phyloP scores from a whole-genome alignment of 2,888 invertebrate species.

The Hesperia comma region DNA sequence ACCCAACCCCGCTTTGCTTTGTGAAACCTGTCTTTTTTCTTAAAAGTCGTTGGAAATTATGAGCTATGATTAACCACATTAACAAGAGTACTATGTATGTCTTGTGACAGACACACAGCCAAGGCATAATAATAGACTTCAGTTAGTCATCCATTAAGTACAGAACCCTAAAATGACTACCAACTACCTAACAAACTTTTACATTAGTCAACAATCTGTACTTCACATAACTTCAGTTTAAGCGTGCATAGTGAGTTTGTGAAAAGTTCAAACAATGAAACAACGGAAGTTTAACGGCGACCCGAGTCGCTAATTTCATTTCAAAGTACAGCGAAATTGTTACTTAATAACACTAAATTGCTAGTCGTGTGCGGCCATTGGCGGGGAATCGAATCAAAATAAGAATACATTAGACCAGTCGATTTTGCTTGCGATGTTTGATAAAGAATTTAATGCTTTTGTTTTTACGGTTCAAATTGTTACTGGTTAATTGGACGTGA shows the following conservation, averaged over 20 bases:
- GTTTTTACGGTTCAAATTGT: conserved; percentile 8
- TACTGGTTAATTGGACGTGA: not conserved
- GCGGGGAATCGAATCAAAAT: conserved; percentile 17
- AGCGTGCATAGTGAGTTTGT: not conserved
- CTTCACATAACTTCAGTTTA: not conserved
- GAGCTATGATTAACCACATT: too few relatives aligned
- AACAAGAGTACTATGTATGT: too few relatives aligned
- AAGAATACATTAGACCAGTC: not conserved
- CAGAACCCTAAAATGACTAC: too few relatives aligned
- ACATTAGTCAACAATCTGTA: too few relatives aligned
- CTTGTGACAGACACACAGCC: too few relatives aligned
- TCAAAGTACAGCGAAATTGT: conserved; percentile 19
- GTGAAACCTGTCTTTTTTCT: too few relatives aligned
- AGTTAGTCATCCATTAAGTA: too few relatives aligned
- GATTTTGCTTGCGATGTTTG: conserved; percentile 1
- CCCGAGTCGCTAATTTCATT: conserved; percentile 8
- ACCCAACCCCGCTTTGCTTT: too few relatives aligned
- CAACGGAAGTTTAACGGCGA: conserved; percentile 4
- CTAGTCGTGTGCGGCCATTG: not conserved
- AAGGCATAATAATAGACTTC: too few relatives aligned
- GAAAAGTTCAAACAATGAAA: conserved; percentile 14
- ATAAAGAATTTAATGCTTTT: not conserved
- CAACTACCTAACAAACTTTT: too few relatives aligned
- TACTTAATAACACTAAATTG: conserved; percentile 24
- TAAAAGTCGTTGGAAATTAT: too few relatives aligned